Evolutionary conservation across 2,113 vertebrate genomes (phyloP), one percentile per base, ranked within the genome.

Genomic region (Sisor rabdophorus): DNA sequence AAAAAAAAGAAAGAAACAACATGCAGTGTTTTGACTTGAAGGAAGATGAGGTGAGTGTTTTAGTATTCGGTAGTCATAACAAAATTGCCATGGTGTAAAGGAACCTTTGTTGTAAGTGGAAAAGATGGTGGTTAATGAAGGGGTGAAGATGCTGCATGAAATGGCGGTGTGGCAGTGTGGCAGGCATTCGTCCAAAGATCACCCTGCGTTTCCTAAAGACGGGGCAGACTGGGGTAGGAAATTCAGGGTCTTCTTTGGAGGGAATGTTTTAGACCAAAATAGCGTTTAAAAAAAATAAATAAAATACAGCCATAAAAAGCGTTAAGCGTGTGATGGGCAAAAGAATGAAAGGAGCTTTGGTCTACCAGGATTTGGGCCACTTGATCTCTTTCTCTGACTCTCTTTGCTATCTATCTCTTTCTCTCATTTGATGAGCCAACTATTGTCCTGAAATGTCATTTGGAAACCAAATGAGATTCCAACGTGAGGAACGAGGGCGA

Each of bases 81-180:
- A 53, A 32, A 56, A 15, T 1, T 17, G 30, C 47, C 13, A 67
- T 56, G 50, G n/a, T 22, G 19, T 52, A 22, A 70, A 40, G 20
- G 11, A 68, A 69, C 19, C 3, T 20, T 32, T 56, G 28, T 36
- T 60, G 12, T 50, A 11, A 52, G 11, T 12, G 16, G 16, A 17
- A 32, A 7, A 24, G 78, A 54, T 19, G 53, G n/a, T 55, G 11
- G 60, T 36, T 30, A 80, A 70, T 64, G 70, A 28, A 80, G 75
- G 68, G 69, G 47, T 73, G 81, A 76, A 15, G 30, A 52, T 73
- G 75, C 48, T 78, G 82, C 82, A 84, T 78, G 74, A 82, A 82
- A 83, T 82, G 83, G 70, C 60, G 73, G 52, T n/a, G 36, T 56
- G 32, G 15, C 73, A 48, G 52, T n/a, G 36, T 56, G 32, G 11